Evolutionary conservation across 1,140 invertebrate species (phyloP).

Genomic region (Zaprionus gabonicus): DNA sequence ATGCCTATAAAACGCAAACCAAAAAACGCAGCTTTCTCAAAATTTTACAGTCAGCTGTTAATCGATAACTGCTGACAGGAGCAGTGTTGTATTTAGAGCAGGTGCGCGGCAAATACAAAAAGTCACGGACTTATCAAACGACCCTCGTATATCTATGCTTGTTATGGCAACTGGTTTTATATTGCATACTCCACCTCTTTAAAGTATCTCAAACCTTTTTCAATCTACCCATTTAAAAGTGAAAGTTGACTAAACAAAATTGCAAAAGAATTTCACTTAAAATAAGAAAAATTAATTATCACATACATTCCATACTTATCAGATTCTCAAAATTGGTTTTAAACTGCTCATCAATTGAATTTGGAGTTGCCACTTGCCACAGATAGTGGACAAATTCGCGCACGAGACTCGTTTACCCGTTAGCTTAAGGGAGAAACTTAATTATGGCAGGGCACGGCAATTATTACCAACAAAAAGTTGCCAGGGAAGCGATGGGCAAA

Average conservation of each 20-base stretch:
- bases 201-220: too few relatives aligned
- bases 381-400: neutral
- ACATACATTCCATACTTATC: neutral
- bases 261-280: neutral
- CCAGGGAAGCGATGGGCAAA: neutral
- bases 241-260: too few relatives aligned
- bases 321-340: neutral
- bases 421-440: neutral
- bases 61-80: too few relatives aligned
- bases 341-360: neutral
- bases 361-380: neutral
- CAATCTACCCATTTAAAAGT: neutral
- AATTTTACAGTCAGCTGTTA: too few relatives aligned
- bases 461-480: slow-evolving; percentile 1
- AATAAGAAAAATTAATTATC: neutral
- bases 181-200: too few relatives aligned
- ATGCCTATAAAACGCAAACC: too few relatives aligned
- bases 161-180: too few relatives aligned
- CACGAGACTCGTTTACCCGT: neutral
- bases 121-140: too few relatives aligned
- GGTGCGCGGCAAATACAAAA: too few relatives aligned
- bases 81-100: too few relatives aligned
- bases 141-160: too few relatives aligned
- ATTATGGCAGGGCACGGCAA: slow-evolving; percentile 1
- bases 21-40: too few relatives aligned